Base-by-base conservation (phyloP, 2,888 invertebrate species). In the Hydropsyche betteni region DNA sequence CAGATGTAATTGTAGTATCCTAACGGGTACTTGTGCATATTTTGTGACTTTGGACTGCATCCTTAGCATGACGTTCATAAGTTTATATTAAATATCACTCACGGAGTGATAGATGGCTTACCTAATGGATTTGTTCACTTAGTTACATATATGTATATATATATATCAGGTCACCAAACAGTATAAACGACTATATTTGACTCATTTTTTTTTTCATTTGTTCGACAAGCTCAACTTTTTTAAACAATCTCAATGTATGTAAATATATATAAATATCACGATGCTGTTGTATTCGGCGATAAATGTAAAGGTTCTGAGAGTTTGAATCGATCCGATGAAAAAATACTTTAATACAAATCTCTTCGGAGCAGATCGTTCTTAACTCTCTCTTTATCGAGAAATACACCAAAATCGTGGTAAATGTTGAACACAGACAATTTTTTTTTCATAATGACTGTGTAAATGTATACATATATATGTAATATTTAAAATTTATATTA, bases 81-180 rank as follows among this genome's bases (percentile, higher is more conserved):
- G 75, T 64, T 74, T 71, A 75, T 64, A 73, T 76, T 69, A 74
- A 51, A 69, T 44, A 74, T 77, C 75, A 68, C 78, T 73, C 69
- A 50, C 44, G 52, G 73, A 77, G 76, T 58, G 75, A 76, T 73
- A 34, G 52, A 68, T 75, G 71, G 73, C 61, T 74, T 78, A 78
- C 73, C 78, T 78, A 78, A 72, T 75, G 74, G 78, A 75, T 75
- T 78, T 74, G n/a, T 76, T 74, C 64, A 58, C 71, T 76, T 72
- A 78, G 76, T 72, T 76, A 73, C 75, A 77, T 38, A 69, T 58
- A 69, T 70, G 53, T 70, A 70, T 53, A 70, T 70, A 69, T 70
- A 72, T 72, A 69, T 74, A 79, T 79, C 78, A 79, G 78, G 78
- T 79, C 78, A 79, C 78, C 78, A 69, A 79, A 79, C 76, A 75